phyloP scores from a whole-genome alignment of 2,888 invertebrate genomes.

The Melitaea athalia region DNA sequence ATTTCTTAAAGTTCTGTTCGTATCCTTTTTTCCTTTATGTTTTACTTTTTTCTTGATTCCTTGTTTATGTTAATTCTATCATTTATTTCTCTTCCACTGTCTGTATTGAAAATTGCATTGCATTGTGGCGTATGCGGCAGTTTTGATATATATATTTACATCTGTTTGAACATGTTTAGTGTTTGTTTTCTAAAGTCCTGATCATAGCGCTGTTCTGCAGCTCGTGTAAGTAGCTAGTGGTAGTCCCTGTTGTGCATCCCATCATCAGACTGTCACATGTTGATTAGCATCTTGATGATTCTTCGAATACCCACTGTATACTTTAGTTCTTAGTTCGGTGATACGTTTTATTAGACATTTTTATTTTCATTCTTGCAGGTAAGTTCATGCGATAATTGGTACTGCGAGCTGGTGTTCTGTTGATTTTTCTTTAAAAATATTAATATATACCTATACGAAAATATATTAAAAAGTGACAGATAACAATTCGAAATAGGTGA shows the following conservation, averaged over 20 bases:
- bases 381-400: slow-evolving; percentile 30
- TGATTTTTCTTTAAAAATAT: neutral
- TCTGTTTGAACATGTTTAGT: slow-evolving; percentile 63
- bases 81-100: slow-evolving; percentile 58
- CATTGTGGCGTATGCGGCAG: slow-evolving; percentile 81
- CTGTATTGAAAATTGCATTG: slow-evolving; percentile 74
- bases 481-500: neutral
- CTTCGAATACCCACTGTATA: slow-evolving; percentile 34
- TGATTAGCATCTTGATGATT: slow-evolving; percentile 41
- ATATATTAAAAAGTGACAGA: neutral
- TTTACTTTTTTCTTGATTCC: slow-evolving; percentile 55
- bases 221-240: slow-evolving; percentile 62
- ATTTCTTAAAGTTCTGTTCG: slow-evolving; percentile 61
- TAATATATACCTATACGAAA: neutral
- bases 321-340: slow-evolving; percentile 31
- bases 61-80: slow-evolving; percentile 55
- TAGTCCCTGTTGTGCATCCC: slow-evolving; percentile 72
- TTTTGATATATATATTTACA: slow-evolving; percentile 55
- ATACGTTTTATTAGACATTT: slow-evolving; percentile 9
- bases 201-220: slow-evolving; percentile 56
- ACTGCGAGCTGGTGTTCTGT: neutral
- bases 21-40: slow-evolving; percentile 51
- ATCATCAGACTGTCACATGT: slow-evolving; percentile 52
- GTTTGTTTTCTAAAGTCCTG: slow-evolving; percentile 53
- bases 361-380: slow-evolving; percentile 35